Evolutionary conservation across 2,113 vertebrate genomes (phyloP), one percentile per base, ranked within the genome.

Genomic region (Hyla sarda): DNA sequence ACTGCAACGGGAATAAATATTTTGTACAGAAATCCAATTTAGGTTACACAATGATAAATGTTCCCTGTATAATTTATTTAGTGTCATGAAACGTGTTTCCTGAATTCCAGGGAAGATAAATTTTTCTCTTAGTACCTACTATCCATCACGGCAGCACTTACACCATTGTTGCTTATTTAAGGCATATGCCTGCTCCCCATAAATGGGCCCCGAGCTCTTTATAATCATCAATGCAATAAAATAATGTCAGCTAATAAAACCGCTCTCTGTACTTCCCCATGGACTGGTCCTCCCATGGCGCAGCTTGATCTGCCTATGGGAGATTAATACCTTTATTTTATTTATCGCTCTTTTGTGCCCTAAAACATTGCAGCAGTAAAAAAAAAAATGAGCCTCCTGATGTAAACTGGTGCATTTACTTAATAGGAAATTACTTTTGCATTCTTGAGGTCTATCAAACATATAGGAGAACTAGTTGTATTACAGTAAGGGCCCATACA

Each of bases 141-240:
- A 84, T 84, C 74, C 34, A 75, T 84, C 69, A 84, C 52, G 34
- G 67, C 69, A 28, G 54, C 41, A 84, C 37, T 74, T 69, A n/a
- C 71, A 47, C 71, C 19, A 58, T 84, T 84, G 50, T 62, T 74
- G n/a, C 54, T 47, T 84, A 45, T 72, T 41, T 73, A 72, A 83
- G 48, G 67, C 21, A 45, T 84, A 47, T 30, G 34, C 23, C 32
- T 58, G 48, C 52, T 74, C 71, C 58, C 75, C 67, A 72, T 60
- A 75, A 75, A 60, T 60, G 32, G 52, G 25, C 82, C 71, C 50
- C 71, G 32, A 17, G 48, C 71, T 23, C 71, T 47, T 50, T 56
- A 84, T 60, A 84, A 60, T 84, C 82, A 84, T 84, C 82, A 60
- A 50, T 30, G 71, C 71, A 41, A 60, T 83, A 83, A 84, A 58